Base-by-base conservation (phyloP, 2,797 vertebrate species). In the Tachyglossus aculeatus region DNA sequence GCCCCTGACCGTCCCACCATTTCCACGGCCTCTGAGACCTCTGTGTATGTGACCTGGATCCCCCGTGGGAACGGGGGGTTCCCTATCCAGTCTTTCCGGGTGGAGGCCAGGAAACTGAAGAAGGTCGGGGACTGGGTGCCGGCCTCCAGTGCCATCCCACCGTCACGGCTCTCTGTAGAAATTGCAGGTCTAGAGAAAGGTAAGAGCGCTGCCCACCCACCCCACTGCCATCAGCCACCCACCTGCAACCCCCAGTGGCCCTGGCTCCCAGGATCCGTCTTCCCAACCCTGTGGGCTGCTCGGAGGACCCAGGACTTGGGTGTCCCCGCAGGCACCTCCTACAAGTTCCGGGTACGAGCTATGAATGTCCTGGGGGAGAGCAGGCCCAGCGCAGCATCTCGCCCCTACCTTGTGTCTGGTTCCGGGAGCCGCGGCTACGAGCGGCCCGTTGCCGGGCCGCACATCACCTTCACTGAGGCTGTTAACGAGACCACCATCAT, bases 401-500 rank as follows among this genome's bases (percentile, higher is more conserved):
- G 95, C 87, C 96, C 97, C 0, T 98, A 99, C 5, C 75, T 97
- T 5, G 97, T 99, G 54, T 96, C 95, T 0, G 96, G 96, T 3
- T 94, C 94, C 6, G 94, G 92, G 45, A 94, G 90, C 80, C 93
- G 95, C 4, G 93, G 92, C 6, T 96, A 97, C 0, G 90, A 94
- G 56, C 95, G 97, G 38, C 98, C 98, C 0, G 94, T 99, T 9
- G 94, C 97, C 0, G 97, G 97, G 34, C 98, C 98, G 0, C 99
- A 99, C 86, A 99, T 99, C 91, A 99, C 98, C 77, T 99, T 98
- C 89, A 98, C 96, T 0, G 98, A 99, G 6, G 97, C 98, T 45
- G 92, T 99, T 90, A 99, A 98, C 0, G 97, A 99, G 88, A 98
- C 97, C 53, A 96, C 96, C 82, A 93, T 99, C 87, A 98, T 99